Base-by-base conservation (phyloP, 1,140 invertebrate genomes). In the Penaeus chinensis region DNA sequence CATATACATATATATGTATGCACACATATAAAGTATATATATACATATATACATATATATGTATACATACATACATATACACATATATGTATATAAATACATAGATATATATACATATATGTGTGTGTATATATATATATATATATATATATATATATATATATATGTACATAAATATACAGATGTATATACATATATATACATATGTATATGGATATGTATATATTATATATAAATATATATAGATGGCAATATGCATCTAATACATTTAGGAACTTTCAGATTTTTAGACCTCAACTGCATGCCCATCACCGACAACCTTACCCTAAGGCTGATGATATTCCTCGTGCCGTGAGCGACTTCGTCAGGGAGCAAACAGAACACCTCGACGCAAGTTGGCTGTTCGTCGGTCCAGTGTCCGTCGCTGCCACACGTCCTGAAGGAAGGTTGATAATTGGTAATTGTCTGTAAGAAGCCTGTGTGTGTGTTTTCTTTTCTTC, bases 351-450 rank as follows among this genome's bases (percentile, higher is more conserved):
- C 61, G 69, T 89, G 87, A 24, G 74, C 24, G 0, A 90, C 82
- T 71, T 89, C 74, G 19, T 24, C 54, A 18, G 91, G 91, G 19
- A 89, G 54, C 54, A 89, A 90, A 91, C 91, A 91, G 87, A 91
- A 90, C 82, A 92, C 90, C 65, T 91, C 88, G 18, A 88, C 90
- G 87, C 91, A 91, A 18, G 85, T 82, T 16, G 91, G 91, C 54
- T 86, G 79, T 24, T 89, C 88, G 18, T 89, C 90, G 11, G 89
- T 83, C 91, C 91, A 91, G 32, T 83, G 80, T n/a, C 90, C 91
- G 82, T 91, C 85, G 24, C 88, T 89, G 54, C 84, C 65, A 76
- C 92, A 93, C 0, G 85, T 90, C 63, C 91, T 84, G 16, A 27
- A 79, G 4, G 74, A 47, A 22, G n/a, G 24, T 61, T 32, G 3